Evolutionary conservation across 1,140 invertebrate species (phyloP).

Genomic region (Platyscapa corneri): DNA sequence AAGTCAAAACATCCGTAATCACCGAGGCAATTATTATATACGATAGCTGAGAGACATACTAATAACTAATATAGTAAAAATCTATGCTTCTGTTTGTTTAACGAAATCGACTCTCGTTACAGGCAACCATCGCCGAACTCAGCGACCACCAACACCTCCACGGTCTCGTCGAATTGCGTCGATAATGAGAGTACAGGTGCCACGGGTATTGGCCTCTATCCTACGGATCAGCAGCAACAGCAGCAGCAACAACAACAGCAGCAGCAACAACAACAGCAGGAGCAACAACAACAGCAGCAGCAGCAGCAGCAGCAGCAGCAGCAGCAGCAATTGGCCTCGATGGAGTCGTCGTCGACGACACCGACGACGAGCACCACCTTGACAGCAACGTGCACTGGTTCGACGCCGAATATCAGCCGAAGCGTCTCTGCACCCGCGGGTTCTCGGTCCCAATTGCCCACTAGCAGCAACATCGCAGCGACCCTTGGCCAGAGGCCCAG

Average conservation of each 20-base stretch:
- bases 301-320: slow-evolving; percentile 59
- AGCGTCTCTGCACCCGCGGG: slow-evolving; percentile 67
- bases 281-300: slow-evolving; percentile 70
- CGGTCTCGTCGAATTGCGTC: slow-evolving; percentile 65
- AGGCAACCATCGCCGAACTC: slow-evolving; percentile 73
- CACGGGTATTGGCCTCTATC: slow-evolving; percentile 65
- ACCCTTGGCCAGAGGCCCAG: slow-evolving; percentile 67
- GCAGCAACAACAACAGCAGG: not conserved
- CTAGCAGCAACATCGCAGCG: slow-evolving; percentile 60
- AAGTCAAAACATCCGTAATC: too few species aligned
- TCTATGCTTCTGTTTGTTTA: too few species aligned
- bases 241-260: slow-evolving; percentile 62
- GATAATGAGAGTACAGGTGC: slow-evolving; percentile 62
- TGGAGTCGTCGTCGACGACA: slow-evolving; percentile 65
- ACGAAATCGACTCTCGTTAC: not conserved
- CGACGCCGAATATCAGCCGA: slow-evolving; percentile 62
- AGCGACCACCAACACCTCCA: slow-evolving; percentile 68
- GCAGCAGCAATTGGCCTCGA: slow-evolving; percentile 46
- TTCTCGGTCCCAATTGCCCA: slow-evolving; percentile 61
- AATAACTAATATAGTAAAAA: too few species aligned
- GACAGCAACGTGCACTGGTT: slow-evolving; percentile 49
- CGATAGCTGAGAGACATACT: too few species aligned
- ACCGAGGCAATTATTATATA: too few species aligned
- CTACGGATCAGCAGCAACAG: slow-evolving; percentile 68
- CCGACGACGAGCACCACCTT: slow-evolving; percentile 66